These are phyloP conservation scores for Kryptolebias marmoratus DNA, from an alignment of 2,113 vertebrate genomes.

Conservation along the genomic window DNA sequence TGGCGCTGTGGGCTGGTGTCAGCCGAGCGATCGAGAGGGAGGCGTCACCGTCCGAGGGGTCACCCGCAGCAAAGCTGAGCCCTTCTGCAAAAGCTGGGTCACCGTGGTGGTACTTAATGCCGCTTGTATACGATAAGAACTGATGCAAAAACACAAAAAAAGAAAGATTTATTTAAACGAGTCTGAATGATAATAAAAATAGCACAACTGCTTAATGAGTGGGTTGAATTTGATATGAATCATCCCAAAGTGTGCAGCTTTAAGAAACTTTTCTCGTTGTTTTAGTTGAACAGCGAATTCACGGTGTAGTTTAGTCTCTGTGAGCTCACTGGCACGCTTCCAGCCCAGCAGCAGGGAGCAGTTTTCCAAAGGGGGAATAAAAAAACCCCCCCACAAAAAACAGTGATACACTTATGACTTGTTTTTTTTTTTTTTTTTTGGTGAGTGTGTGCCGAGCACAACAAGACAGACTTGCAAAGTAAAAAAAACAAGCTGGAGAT, in stretches of 20 bases:
- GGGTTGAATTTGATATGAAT: not conserved
- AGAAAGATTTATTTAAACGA: not conserved
- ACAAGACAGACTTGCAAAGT: not conserved
- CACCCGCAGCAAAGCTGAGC: constrained; percentile 79
- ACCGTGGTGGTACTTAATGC: constrained; percentile 77
- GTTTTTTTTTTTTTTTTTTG: not conserved
- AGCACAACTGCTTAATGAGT: constrained; percentile 5
- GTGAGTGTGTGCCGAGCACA: not conserved
- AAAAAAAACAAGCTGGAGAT: constrained; percentile 4
- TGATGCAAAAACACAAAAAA: constrained; percentile 39
- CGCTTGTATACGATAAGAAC: constrained; percentile 85
- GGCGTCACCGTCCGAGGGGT: constrained; percentile 86
- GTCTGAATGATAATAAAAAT: not conserved
- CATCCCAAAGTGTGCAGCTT: not conserved
- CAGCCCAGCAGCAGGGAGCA: constrained; percentile 14
- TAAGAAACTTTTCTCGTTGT: constrained; percentile 4
- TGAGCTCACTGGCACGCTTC: not conserved
- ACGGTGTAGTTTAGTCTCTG: not conserved
- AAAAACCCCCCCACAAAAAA: not conserved
- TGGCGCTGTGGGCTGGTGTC: constrained; percentile 80
- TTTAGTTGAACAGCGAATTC: not conserved
- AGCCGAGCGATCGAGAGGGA: constrained; percentile 86
- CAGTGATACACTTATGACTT: not conserved
- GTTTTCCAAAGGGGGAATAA: not conserved
- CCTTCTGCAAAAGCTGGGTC: constrained; percentile 73